phyloP scores from a whole-genome alignment of 2,113 vertebrate genomes.

The Xiphophorus couchianus region DNA sequence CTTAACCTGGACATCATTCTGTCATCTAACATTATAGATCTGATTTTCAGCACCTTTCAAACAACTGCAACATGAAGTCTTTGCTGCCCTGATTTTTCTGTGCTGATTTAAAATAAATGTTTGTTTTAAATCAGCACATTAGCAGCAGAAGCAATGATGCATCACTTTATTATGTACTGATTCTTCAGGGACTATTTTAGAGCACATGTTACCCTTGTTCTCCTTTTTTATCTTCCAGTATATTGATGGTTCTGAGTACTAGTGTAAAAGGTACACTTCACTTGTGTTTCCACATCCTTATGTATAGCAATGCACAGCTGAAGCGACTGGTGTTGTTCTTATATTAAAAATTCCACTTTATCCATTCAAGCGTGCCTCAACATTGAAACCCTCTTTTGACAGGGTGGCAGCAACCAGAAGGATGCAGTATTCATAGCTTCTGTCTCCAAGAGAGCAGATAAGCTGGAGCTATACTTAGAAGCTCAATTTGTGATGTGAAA shows the following conservation, averaged over 20 bases:
- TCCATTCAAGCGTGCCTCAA: constrained; percentile 69
- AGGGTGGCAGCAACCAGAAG: constrained; percentile 58
- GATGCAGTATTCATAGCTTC: constrained; percentile 76
- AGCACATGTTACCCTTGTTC: not conserved
- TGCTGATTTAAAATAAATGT: not conserved
- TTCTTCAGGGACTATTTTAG: constrained; percentile 1
- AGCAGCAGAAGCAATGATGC: constrained; percentile 5
- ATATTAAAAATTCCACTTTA: constrained; percentile 67
- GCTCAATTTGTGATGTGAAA: constrained; percentile 66
- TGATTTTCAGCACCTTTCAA: not conserved
- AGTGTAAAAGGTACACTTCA: constrained; percentile 19
- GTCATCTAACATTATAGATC: not conserved
- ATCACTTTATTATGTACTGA: constrained; percentile 2
- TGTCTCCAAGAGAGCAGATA: constrained; percentile 68
- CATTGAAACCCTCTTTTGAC: constrained; percentile 75
- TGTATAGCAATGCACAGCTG: constrained; percentile 45
- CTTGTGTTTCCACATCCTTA: constrained; percentile 26
- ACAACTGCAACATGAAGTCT: not conserved
- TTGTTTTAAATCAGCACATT: constrained; percentile 23
- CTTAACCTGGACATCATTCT: not conserved
- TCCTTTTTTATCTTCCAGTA: constrained; percentile 12
- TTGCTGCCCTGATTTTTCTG: not conserved
- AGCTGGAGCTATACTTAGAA: constrained; percentile 72
- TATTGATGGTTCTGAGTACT: constrained; percentile 37
- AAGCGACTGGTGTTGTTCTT: constrained; percentile 55